These are phyloP conservation scores for Melanotaenia boesemani DNA, from an alignment of 2,797 vertebrate genomes.

Conservation along the genomic window DNA sequence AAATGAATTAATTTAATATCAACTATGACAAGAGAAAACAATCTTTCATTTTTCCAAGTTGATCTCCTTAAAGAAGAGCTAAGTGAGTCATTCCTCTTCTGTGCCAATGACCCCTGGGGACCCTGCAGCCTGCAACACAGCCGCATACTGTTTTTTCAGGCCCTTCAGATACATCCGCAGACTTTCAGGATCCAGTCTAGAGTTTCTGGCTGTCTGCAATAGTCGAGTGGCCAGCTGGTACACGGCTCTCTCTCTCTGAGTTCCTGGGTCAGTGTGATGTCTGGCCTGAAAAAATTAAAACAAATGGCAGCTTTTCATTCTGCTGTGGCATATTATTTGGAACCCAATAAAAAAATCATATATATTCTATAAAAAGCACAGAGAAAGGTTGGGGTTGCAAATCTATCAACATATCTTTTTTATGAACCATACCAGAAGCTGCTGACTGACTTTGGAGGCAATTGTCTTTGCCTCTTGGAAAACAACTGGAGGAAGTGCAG, in stretches of 20 bases:
- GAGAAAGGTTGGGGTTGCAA: background rate
- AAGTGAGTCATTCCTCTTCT: slow-evolving; percentile 69
- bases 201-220: slow-evolving; percentile 92
- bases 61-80: slow-evolving; percentile 35
- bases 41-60: slow-evolving; percentile 5
- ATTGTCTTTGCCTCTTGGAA: slow-evolving; percentile 90
- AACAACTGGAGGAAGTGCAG: slow-evolving; percentile 87
- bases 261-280: slow-evolving; percentile 87
- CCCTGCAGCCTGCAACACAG: slow-evolving; percentile 73
- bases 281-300: slow-evolving; percentile 81
- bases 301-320: background rate
- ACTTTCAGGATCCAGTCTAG: slow-evolving; percentile 88
- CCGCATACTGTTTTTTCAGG: slow-evolving; percentile 89
- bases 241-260: slow-evolving; percentile 83
- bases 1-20: slow-evolving; percentile 10
- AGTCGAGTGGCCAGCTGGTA: slow-evolving; percentile 91
- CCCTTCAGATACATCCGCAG: slow-evolving; percentile 91
- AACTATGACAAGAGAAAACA: slow-evolving; percentile 16
- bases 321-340: slow-evolving; percentile 7
- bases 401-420: slow-evolving; percentile 3
- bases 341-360: background rate
- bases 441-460: slow-evolving; percentile 84
- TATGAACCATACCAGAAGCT: slow-evolving; percentile 86
- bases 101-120: slow-evolving; percentile 53
- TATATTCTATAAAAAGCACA: background rate